Evolutionary conservation across 64 coral and sea anemone genomes (phyloP), one percentile per base, ranked within the genome.

Genomic region (Acropora yongei): DNA sequence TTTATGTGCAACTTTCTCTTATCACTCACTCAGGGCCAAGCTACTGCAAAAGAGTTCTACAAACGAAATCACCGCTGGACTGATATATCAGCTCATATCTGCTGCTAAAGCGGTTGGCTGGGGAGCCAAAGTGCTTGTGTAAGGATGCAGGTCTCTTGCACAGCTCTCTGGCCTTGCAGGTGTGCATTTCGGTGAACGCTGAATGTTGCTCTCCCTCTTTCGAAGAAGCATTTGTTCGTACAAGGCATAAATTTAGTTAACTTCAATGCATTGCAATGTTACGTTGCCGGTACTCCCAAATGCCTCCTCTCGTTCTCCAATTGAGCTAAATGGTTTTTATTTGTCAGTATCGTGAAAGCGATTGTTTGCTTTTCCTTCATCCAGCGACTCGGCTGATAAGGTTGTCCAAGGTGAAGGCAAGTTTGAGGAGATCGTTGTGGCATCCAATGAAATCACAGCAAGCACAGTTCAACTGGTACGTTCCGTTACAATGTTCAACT

Each of bases 101-200:
- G 97, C 97, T 77, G 97, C 97, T 20, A 99, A 99, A 66, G 97
- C 97, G 45, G 97, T 99, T 44, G 97, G 97, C 5, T 98, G 97
- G 97, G 97, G 97, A 91, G 97, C 97, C 19, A 98, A 98, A 46
- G 94, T 96, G 11, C 80, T 98, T 75, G 97, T 98, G 97, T 98
- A 85, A 95, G 96, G 90, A 49, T 44, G 14, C 50, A 74, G 10
- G 43, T 86, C 6, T 14, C 20, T 8, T 8, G 55, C 7, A 50
- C 49, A 14, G 60, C 16, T 7, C 60, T 3, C 60, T 63, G 60
- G 60, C 14, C 60, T 43, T 40, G 10, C 12, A 67, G 11, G 11
- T 14, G 63, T 67, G 11, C 51, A 10, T 55, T 55, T 30, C 30
- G 30, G 30, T 30, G 30, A 30, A 30, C 30, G 30, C 30, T 30